Evolutionary conservation across 2,888 invertebrate species (phyloP).

Genomic region (Spodoptera picta): DNA sequence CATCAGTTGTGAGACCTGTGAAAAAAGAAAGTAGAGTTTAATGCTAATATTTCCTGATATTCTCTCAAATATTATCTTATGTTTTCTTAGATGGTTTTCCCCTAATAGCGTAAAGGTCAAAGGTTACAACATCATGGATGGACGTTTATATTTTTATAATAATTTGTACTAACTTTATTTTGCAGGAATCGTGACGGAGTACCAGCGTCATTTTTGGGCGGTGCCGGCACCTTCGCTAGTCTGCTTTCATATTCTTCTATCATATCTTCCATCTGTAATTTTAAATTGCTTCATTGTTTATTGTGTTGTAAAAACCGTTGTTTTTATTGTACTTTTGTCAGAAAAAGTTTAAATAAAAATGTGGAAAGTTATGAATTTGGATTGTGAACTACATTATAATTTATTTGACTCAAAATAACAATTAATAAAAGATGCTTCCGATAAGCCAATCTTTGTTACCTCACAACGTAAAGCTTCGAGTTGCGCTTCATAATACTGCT

Average conservation of each 20-base stretch:
- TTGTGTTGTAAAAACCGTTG: no score
- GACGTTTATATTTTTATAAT: no score
- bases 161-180: slow-evolving; percentile 50
- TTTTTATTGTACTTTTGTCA: no score
- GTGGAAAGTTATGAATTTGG: neutral
- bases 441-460: slow-evolving; percentile 53
- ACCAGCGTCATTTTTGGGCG: slow-evolving; percentile 28
- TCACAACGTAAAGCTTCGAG: slow-evolving; percentile 63
- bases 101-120: no score
- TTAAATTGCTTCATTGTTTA: neutral
- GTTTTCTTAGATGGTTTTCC: no score
- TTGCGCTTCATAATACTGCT: slow-evolving; percentile 74
- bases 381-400: no score
- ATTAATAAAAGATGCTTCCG: no score
- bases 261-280: slow-evolving; percentile 75
- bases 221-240: slow-evolving; percentile 50
- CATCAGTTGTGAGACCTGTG: slow-evolving; percentile 71
- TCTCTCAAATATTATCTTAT: no score
- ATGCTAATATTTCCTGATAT: no score
- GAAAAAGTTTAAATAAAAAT: neutral
- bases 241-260: slow-evolving; percentile 75
- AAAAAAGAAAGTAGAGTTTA: slow-evolving; percentile 12
- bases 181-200: slow-evolving; percentile 63
- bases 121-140: no score
- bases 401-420: no score